These are phyloP conservation scores for Amphibalanus amphitrite DNA, from an alignment of 1,140 invertebrate species.

Conservation along the genomic window DNA sequence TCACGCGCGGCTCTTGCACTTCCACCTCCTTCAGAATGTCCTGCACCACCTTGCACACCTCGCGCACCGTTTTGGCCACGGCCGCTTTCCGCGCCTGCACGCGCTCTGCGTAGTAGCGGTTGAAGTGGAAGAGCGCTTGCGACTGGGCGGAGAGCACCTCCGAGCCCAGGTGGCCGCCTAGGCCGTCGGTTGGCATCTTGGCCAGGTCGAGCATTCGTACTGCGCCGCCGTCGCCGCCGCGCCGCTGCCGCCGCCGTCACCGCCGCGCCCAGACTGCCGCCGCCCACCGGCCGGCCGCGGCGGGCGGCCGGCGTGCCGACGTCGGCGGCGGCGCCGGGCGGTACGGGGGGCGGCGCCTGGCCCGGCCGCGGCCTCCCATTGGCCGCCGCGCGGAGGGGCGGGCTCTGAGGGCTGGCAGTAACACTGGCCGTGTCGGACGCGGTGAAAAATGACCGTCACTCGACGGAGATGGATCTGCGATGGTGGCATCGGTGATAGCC, in stretches of 20 bases:
- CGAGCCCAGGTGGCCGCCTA: slow-evolving; percentile 12
- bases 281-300: not conserved
- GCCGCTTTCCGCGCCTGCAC: slow-evolving; percentile 64
- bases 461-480: not conserved
- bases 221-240: too few relatives aligned
- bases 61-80: slow-evolving; percentile 73
- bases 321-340: not conserved
- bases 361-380: slow-evolving; percentile 7
- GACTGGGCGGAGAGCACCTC: slow-evolving; percentile 69
- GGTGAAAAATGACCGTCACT: not conserved
- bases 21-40: slow-evolving; percentile 93
- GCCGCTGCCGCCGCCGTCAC: slow-evolving; percentile 3
- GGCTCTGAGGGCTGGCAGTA: slow-evolving; percentile 7
- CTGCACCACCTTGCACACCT: slow-evolving; percentile 84
- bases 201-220: slow-evolving; percentile 5
- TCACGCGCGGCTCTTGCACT: slow-evolving; percentile 88
- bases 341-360: slow-evolving; percentile 5
- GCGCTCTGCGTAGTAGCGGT: slow-evolving; percentile 80
- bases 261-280: not conserved
- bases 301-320: not conserved
- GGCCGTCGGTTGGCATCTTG: slow-evolving; percentile 5
- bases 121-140: slow-evolving; percentile 81
- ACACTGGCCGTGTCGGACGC: not conserved
- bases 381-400: slow-evolving; percentile 9
- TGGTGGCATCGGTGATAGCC: not conserved